Base-by-base conservation (phyloP, 2,113 vertebrate genomes). In the Bombycilla garrulus region DNA sequence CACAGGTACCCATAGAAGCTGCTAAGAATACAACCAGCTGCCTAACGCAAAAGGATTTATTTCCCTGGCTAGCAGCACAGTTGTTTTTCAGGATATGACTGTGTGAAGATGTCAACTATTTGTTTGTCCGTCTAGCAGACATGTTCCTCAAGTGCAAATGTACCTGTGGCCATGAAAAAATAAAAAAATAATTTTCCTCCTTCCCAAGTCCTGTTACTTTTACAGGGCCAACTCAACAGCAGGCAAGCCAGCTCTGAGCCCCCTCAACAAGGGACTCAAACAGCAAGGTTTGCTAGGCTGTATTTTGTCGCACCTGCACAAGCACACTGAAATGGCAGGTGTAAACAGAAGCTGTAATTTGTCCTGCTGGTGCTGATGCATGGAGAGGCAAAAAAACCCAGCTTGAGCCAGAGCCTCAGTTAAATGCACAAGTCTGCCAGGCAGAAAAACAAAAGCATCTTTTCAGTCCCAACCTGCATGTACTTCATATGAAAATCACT, bases 401-500 rank as follows among this genome's bases (percentile, higher is more conserved):
- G 86, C 86, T 93, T 90, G 94, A 94, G 57, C 69, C 81, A 81
- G 36, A 88, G 64, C 48, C 69, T 18, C 24, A 38, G 15, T 7
- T 70, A 72, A 86, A 81, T 28, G 51, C 79, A 82, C 56, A 94
- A 91, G 45, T n/a, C 88, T 94, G 56, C 80, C 83, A 94, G 81
- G 69, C 38, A 94, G 66, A 54, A 92, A 91, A 93, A 71, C 74
- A 54, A 95, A 91, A 81, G 2, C 61, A 82, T 60, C 61, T 67
- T 60, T 96, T 95, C 83, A 77, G 70, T 48, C 88, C 45, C 76
- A 93, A 90, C 82, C 47, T 36, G 57, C 14, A 28, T 33, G 51
- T 60, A 60, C 92, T 93, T 95, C 51, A 96, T 95, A 92, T 67
- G 69, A 88, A 89, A 95, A 96, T 96, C 86, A 80, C 62, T 42